Conservation (phyloP, 1,140 invertebrate genomes). For the Lysiphlebus fabarum region DNA sequence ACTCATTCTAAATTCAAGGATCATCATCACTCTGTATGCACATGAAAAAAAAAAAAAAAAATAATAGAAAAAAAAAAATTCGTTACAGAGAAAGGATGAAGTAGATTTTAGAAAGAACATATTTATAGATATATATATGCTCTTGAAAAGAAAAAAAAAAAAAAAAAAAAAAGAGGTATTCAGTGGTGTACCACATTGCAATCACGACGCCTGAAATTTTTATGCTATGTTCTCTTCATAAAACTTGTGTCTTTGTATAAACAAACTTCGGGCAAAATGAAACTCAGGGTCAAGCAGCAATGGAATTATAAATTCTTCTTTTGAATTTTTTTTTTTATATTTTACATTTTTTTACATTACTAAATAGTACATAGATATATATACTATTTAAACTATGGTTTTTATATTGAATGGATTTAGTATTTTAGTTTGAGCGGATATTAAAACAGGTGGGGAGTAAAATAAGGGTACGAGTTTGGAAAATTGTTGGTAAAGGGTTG, state of each 20-base stretch:
- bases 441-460: not conserved
- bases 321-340: not conserved
- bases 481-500: conserved; percentile 16
- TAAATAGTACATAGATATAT: no score
- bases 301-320: no score
- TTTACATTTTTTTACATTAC: not conserved
- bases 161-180: conserved; percentile 13
- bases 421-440: no score
- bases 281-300: conserved; percentile 8
- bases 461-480: not conserved
- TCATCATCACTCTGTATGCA: conserved; percentile 6
- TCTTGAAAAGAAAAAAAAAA: not conserved
- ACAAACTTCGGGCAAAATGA: conserved; percentile 1
- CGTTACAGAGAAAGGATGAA: conserved; percentile 8
- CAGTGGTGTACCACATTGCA: conserved; percentile 35
- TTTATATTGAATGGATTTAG: not conserved
- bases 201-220: conserved; percentile 53
- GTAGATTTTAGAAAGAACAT: conserved; percentile 3
- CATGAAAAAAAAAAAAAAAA: conserved; percentile 8
- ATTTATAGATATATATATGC: not conserved
- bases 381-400: no score
- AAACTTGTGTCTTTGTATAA: conserved; percentile 1
- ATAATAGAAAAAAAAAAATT: not conserved
- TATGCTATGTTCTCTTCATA: conserved; percentile 43
- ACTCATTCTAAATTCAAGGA: conserved; percentile 22